Percentiles rank a stretch among this genome's conserved stretches.
These are phyloP conservation scores for Zonitis immaculata DNA, from an alignment of 2,888 invertebrate genomes.

Conservation along the genomic window DNA sequence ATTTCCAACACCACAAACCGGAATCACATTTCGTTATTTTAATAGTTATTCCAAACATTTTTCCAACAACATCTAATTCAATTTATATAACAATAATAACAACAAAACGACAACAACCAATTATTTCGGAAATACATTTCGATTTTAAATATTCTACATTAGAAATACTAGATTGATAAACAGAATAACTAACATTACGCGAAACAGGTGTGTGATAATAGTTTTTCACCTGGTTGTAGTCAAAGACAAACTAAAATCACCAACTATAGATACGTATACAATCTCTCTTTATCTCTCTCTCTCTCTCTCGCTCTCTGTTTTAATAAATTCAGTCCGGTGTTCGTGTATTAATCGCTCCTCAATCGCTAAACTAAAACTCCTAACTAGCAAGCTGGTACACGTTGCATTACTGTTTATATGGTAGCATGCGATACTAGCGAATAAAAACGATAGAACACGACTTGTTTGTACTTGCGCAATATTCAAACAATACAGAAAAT, in stretches of 20 bases:
- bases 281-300: too few relatives aligned
- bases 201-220: neutral
- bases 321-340: too few relatives aligned
- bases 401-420: constrained; percentile 30
- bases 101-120: too few relatives aligned
- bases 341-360: constrained; percentile 4
- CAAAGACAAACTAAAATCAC: constrained; percentile 4
- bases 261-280: too few relatives aligned
- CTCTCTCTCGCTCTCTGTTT: too few relatives aligned
- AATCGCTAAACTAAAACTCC: constrained; percentile 22
- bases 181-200: constrained; percentile 24
- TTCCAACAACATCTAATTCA: constrained; percentile 21
- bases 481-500: neutral
- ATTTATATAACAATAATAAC: constrained; percentile 11
- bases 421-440: constrained; percentile 31
- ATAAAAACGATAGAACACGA: constrained; percentile 24
- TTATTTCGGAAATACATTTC: too few relatives aligned
- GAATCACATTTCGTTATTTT: constrained; percentile 30
- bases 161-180: too few relatives aligned
- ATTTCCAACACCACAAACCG: constrained; percentile 26
- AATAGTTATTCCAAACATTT: constrained; percentile 29
- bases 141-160: too few relatives aligned
- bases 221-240: neutral
- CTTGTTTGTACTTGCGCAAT: constrained; percentile 26
- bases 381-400: constrained; percentile 11